Percentiles rank a stretch among this genome's conserved stretches.
phyloP scores from a whole-genome alignment of 2,113 vertebrate genomes.

The Uropsilus gracilis region DNA sequence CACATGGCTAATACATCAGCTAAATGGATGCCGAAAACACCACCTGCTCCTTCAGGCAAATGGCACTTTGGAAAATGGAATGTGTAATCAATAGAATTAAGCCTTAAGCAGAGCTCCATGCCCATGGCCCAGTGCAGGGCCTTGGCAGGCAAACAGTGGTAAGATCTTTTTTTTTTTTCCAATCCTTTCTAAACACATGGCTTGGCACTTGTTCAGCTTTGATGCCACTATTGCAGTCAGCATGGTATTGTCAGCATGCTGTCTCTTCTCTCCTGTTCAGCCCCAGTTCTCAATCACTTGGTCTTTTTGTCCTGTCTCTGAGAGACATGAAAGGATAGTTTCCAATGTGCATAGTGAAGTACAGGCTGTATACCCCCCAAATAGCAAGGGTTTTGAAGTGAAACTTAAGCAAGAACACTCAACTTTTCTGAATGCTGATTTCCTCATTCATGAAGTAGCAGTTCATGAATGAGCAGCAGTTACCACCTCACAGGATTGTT shows the following conservation, averaged over 20 bases:
- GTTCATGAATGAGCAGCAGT: background rate
- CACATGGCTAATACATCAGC: conserved; percentile 93
- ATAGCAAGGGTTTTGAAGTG: background rate
- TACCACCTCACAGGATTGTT: background rate
- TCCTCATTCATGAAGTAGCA: background rate
- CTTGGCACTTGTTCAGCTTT: conserved; percentile 40
- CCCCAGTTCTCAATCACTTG: background rate
- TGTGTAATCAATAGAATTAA: conserved; percentile 93
- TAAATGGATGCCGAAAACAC: conserved; percentile 92
- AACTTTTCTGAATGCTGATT: background rate
- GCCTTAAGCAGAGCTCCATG: conserved; percentile 87
- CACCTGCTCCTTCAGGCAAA: conserved; percentile 93
- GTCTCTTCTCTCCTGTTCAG: background rate
- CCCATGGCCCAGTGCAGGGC: conserved; percentile 85
- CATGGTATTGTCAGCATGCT: background rate
- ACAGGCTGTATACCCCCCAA: background rate
- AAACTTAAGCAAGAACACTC: background rate
- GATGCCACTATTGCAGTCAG: background rate
- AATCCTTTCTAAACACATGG: conserved; percentile 39
- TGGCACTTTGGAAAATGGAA: conserved; percentile 92
- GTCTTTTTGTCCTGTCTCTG: background rate
- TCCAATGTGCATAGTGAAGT: background rate
- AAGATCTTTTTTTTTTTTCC: conserved; percentile 53
- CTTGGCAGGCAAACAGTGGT: conserved; percentile 82
- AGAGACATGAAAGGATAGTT: background rate